phyloP scores from a whole-genome alignment of 2,888 invertebrate genomes.

The Agrotis clavis region DNA sequence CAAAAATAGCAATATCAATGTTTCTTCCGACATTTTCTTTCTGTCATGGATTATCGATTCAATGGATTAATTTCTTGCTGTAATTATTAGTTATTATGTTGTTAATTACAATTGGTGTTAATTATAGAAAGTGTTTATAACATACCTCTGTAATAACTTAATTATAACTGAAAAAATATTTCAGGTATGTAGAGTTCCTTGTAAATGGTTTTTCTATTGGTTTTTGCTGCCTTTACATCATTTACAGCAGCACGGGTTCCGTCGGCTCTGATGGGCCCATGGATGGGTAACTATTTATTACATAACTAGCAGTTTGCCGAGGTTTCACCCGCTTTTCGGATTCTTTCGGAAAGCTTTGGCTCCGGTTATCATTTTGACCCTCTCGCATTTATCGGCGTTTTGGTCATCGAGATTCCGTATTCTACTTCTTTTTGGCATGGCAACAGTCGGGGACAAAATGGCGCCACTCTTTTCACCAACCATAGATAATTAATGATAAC shows the following conservation, averaged over 20 bases:
- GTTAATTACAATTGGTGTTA: slow-evolving; percentile 7
- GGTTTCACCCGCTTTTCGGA: too few relatives aligned
- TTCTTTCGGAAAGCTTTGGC: too few relatives aligned
- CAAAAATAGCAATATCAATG: background rate
- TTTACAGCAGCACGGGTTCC: too few relatives aligned
- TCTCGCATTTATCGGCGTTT: too few relatives aligned
- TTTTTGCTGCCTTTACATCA: too few relatives aligned
- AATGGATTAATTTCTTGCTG: slow-evolving; percentile 13
- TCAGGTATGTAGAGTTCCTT: background rate
- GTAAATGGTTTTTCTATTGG: too few relatives aligned
- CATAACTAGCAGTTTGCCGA: too few relatives aligned
- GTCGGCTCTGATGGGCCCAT: too few relatives aligned
- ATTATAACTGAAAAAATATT: slow-evolving; percentile 11
- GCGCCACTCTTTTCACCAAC: background rate
- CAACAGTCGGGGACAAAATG: background rate
- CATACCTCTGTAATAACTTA: slow-evolving; percentile 11
- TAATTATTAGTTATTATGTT: slow-evolving; percentile 26
- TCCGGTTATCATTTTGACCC: too few relatives aligned
- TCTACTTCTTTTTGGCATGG: too few relatives aligned
- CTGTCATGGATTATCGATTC: slow-evolving; percentile 28
- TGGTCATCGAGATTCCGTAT: too few relatives aligned
- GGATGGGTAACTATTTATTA: too few relatives aligned
- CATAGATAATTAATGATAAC: background rate
- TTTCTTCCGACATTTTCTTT: background rate
- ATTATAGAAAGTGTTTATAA: slow-evolving; percentile 22